Conservation (phyloP, 2,113 vertebrate species). For the Carassius gibelio region DNA sequence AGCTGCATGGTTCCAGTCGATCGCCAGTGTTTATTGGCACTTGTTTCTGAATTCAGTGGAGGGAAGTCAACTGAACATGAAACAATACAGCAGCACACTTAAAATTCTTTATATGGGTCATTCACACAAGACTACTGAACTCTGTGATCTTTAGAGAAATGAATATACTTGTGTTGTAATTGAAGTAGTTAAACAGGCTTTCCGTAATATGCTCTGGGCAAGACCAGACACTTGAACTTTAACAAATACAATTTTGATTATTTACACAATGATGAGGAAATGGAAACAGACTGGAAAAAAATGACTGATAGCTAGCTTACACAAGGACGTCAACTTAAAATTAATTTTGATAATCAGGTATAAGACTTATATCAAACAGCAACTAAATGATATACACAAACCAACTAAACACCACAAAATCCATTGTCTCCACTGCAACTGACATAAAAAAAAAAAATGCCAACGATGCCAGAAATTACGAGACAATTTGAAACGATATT, state of each 20-base stretch:
- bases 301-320: background rate
- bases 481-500: no score
- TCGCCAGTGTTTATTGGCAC: background rate
- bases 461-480: no score
- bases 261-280: background rate
- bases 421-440: no score
- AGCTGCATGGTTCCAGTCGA: background rate
- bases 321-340: background rate
- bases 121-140: background rate
- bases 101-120: background rate
- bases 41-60: background rate
- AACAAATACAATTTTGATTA: background rate
- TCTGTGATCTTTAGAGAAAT: background rate
- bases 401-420: no score
- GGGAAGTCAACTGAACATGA: background rate
- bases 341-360: background rate
- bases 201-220: background rate
- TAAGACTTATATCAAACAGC: background rate
- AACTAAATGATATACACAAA: background rate
- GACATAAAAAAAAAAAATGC: no score
- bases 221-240: background rate
- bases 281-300: background rate
- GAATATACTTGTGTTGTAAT: background rate
- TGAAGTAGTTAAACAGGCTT: conserved; percentile 3
- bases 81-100: background rate